phyloP scores from a whole-genome alignment of 2,113 vertebrate genomes.

The Polypterus senegalus region DNA sequence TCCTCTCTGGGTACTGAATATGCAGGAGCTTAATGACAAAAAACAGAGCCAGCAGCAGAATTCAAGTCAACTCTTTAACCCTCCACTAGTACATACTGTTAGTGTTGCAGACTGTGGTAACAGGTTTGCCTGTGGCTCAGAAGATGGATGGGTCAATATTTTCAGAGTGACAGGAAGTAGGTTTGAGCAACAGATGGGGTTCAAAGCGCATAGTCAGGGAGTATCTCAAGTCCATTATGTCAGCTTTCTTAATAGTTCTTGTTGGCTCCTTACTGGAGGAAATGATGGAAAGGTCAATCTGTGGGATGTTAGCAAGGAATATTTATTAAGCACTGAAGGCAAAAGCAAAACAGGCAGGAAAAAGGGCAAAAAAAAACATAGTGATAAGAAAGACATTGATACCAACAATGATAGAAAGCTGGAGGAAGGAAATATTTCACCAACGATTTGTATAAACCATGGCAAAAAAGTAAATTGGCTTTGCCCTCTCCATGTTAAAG shows the following conservation, averaged over 20 bases:
- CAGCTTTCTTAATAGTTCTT: constrained; percentile 49
- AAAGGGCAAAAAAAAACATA: constrained; percentile 43
- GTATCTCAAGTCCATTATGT: constrained; percentile 78
- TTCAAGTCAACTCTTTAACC: constrained; percentile 73
- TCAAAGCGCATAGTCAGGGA: constrained; percentile 57
- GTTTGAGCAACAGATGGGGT: constrained; percentile 51
- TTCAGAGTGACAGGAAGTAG: constrained; percentile 62
- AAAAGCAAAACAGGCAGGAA: constrained; percentile 41
- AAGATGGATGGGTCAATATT: constrained; percentile 72
- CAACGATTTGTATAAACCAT: constrained; percentile 65
- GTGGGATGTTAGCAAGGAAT: constrained; percentile 66
- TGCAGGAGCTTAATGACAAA: constrained; percentile 64
- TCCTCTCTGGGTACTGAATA: constrained; percentile 70
- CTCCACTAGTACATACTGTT: constrained; percentile 72
- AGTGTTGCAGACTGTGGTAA: constrained; percentile 74
- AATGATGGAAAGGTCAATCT: constrained; percentile 77
- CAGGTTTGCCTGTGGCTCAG: constrained; percentile 72
- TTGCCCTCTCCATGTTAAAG: constrained; percentile 54
- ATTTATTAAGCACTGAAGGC: constrained; percentile 38
- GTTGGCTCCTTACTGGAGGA: constrained; percentile 75
- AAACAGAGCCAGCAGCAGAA: constrained; percentile 35
- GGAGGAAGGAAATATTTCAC: constrained; percentile 28
- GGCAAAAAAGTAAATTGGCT: constrained; percentile 93
- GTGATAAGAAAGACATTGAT: constrained; percentile 15
- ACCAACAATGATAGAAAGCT: constrained; percentile 12